Evolutionary conservation across 2,113 vertebrate genomes (phyloP), one percentile per base, ranked within the genome.

Genomic region (Boleophthalmus pectinirostris): DNA sequence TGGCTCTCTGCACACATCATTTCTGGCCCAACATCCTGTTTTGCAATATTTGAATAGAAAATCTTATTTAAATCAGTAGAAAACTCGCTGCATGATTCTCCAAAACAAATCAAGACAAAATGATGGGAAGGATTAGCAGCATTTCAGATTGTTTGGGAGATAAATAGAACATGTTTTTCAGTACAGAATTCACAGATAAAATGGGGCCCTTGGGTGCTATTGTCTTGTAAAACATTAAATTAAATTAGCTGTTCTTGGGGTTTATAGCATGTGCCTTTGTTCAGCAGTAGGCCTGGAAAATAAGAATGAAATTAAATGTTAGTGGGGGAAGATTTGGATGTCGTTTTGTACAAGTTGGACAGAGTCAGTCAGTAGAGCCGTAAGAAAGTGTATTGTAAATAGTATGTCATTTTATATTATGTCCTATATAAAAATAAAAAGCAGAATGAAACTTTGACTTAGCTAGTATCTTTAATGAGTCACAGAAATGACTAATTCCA

Each of bases 261-360:
- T 25, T 58, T 51, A 29, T 29, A 73, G 29, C 24, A 14, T 75
- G 45, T 74, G 68, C 66, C 33, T 65, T 69, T 64, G 38, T 20
- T 72, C 67, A 66, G 38, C 74, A 51, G 21, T 45, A 47, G 15
- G 33, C 1, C 25, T 33, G 1, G 56, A 35, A 77, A 35, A 13
- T 54, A 1, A 78, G 1, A 68, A 65, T 66, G 13, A 13, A 3
- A 75, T 81, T 57, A 75, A 64, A 68, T 15, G n/a, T 3, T 57
- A 23, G 57, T 14, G 56, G 24, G 11, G 57, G 64, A 38, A 51
- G n/a, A 21, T n/a, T 54, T 21, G 51, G 9, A 5, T n/a, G 49
- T 54, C 6, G n/a, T 54, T 54, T n/a, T n/a, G 20, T 10, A 10
- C 4, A 54, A 54, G 51, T 54, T 10, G n/a, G 8, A 21, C 7